Conservation (phyloP, 2,888 invertebrate species). For the Apeira syringaria region DNA sequence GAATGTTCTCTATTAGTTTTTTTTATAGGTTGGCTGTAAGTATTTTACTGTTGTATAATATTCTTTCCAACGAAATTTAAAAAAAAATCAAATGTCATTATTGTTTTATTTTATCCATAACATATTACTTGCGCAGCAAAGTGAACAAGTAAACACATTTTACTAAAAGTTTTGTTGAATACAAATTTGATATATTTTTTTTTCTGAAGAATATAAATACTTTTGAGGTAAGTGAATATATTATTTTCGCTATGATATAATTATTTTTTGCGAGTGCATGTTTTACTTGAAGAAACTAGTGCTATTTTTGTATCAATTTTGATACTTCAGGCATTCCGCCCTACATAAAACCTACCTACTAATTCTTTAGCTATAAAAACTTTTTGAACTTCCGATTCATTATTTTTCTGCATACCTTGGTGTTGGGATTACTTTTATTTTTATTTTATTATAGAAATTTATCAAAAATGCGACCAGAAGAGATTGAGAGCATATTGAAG, state of each 20-base stretch:
- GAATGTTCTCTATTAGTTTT: slow-evolving; percentile 33
- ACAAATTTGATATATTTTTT: slow-evolving; percentile 20
- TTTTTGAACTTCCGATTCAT: slow-evolving; percentile 30
- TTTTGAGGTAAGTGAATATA: slow-evolving; percentile 35
- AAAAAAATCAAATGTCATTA: slow-evolving; percentile 30
- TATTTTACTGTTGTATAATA: slow-evolving; percentile 37
- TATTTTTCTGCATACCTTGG: slow-evolving; percentile 39
- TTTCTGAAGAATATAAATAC: slow-evolving; percentile 3
- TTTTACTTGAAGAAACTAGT: slow-evolving; percentile 40
- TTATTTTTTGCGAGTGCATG: slow-evolving; percentile 36
- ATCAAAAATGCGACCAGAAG: slow-evolving; percentile 40
- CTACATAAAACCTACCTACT: slow-evolving; percentile 39
- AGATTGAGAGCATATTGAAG: slow-evolving; percentile 38
- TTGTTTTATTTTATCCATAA: slow-evolving; percentile 29
- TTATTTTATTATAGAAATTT: slow-evolving; percentile 37
- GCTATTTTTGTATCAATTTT: slow-evolving; percentile 40
- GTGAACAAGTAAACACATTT: slow-evolving; percentile 33
- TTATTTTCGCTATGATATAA: slow-evolving; percentile 40
- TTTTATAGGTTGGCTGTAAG: slow-evolving; percentile 35
- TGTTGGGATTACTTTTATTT: slow-evolving; percentile 38
- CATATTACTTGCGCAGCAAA: slow-evolving; percentile 29
- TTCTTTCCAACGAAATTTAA: slow-evolving; percentile 35
- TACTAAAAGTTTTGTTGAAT: slow-evolving; percentile 39
- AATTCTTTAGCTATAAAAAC: slow-evolving; percentile 34
- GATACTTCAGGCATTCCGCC: slow-evolving; percentile 41